Conservation (phyloP, 2,888 invertebrate genomes). For the Papilio demoleus region DNA sequence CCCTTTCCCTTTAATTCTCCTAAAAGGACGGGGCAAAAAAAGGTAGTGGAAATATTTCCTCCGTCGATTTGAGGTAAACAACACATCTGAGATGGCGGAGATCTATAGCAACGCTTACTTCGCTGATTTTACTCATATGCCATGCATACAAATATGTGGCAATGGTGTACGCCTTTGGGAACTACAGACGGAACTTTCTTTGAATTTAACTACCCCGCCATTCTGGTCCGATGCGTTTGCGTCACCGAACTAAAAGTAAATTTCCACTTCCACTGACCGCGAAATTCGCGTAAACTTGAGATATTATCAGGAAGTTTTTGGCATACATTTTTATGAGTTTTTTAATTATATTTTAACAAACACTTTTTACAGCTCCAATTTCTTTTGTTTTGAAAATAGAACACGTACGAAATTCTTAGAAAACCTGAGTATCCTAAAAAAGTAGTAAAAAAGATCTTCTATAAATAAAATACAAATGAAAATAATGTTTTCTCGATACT, state of each 20-base stretch:
- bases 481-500: no score
- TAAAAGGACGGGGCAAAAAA: no score
- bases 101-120: no score
- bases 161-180: not conserved
- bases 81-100: no score
- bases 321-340: slow-evolving; percentile 3
- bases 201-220: not conserved
- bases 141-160: no score
- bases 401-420: not conserved
- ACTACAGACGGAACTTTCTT: not conserved
- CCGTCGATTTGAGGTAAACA: no score
- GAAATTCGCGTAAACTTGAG: slow-evolving; percentile 26
- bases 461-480: no score
- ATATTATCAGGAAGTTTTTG: not conserved
- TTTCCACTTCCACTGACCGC: slow-evolving; percentile 24
- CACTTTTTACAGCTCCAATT: not conserved
- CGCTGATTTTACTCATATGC: no score
- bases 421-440: no score
- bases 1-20: no score
- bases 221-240: not conserved
- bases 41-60: no score
- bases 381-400: slow-evolving; percentile 9
- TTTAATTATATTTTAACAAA: slow-evolving; percentile 6
- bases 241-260: slow-evolving; percentile 16
- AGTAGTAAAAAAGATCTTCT: no score